Evolutionary conservation across 2,888 invertebrate species (phyloP).

Genomic region (Vanessa cardui): DNA sequence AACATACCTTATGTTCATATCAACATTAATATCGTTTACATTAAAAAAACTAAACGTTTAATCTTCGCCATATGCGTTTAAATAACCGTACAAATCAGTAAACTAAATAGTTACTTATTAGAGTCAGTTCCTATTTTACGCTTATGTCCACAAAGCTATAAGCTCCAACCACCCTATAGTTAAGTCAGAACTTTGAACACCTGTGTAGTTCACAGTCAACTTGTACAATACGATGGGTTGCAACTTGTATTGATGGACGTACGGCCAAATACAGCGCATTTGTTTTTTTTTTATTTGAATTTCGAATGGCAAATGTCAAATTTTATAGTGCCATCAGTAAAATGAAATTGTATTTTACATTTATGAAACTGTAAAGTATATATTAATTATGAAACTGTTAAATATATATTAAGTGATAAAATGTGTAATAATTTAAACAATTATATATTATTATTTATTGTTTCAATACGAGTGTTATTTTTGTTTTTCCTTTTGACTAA

Average conservation of each 20-base stretch:
- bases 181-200: conserved; percentile 61
- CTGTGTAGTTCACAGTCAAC: conserved; percentile 73
- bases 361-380: too few relatives aligned
- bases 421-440: too few relatives aligned
- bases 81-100: conserved; percentile 44
- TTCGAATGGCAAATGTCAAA: too few relatives aligned
- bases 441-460: too few relatives aligned
- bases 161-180: conserved; percentile 65
- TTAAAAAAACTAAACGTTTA: conserved; percentile 7
- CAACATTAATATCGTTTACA: neutral
- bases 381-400: too few relatives aligned
- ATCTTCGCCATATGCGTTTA: conserved; percentile 26
- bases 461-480: too few relatives aligned
- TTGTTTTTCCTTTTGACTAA: too few relatives aligned
- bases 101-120: conserved; percentile 76
- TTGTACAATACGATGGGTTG: conserved; percentile 61
- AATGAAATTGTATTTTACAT: too few relatives aligned
- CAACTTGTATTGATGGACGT: conserved; percentile 50
- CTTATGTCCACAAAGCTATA: conserved; percentile 59
- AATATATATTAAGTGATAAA: too few relatives aligned
- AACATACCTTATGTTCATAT: too few relatives aligned
- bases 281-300: neutral
- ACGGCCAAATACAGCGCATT: conserved; percentile 43
- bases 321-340: too few relatives aligned
- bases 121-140: conserved; percentile 72